phyloP scores from a whole-genome alignment of 2,113 vertebrate species.

The Herpetotheres cachinnans region DNA sequence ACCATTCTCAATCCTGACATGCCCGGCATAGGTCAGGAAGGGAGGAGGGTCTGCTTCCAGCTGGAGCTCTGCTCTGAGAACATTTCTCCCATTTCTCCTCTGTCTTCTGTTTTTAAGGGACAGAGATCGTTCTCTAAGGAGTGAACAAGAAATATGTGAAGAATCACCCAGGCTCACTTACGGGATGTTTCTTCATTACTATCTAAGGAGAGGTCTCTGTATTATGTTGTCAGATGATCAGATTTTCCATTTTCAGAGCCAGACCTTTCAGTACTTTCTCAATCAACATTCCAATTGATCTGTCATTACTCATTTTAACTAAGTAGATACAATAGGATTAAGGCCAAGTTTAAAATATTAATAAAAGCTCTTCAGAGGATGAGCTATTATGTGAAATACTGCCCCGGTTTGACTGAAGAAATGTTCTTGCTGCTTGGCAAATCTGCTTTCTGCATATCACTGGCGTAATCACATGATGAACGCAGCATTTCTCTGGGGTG shows the following conservation, averaged over 20 bases:
- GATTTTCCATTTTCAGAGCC: not conserved
- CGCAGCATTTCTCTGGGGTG: rapidly evolving
- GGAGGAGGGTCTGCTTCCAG: not conserved
- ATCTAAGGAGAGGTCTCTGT: not conserved
- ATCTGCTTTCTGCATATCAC: rapidly evolving
- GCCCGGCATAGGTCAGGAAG: not conserved
- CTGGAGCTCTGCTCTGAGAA: not conserved
- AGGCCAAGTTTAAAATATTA: not conserved
- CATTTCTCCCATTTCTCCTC: not conserved
- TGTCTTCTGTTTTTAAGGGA: not conserved
- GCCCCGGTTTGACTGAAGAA: not conserved
- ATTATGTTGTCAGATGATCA: not conserved
- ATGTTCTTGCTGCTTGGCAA: not conserved
- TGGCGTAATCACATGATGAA: rapidly evolving
- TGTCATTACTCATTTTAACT: not conserved
- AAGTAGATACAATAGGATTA: not conserved
- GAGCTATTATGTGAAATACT: not conserved
- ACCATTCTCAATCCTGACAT: rapidly evolving
- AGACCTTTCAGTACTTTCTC: not conserved
- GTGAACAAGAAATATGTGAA: not conserved
- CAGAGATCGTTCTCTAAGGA: not conserved
- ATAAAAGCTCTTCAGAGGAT: not conserved
- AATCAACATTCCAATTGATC: not conserved
- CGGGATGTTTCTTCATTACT: not conserved
- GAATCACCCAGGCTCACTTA: not conserved